Evolutionary conservation across 2,888 invertebrate genomes (phyloP).

Genomic region (Mesopsocus fuscifrons): DNA sequence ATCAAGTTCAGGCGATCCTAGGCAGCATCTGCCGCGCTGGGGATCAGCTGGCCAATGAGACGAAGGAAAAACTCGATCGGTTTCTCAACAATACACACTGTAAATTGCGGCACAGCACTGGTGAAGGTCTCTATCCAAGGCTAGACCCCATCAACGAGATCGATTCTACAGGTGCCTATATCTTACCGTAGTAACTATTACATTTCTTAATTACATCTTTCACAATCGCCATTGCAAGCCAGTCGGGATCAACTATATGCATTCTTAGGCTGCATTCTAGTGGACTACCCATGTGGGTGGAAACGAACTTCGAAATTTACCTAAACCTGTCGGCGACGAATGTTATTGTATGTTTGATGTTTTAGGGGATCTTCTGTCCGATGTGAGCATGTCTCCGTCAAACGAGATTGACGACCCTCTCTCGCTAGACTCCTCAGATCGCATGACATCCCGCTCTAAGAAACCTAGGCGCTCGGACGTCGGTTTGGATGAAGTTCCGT

Average conservation of each 20-base stretch:
- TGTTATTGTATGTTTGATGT: too few species aligned
- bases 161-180: slow-evolving; percentile 49
- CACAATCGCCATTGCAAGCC: too few species aligned
- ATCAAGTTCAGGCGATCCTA: slow-evolving; percentile 51
- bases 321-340: too few species aligned
- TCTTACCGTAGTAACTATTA: too few species aligned
- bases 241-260: too few species aligned
- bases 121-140: slow-evolving; percentile 16
- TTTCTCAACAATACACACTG: slow-evolving; percentile 44
- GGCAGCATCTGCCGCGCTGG: slow-evolving; percentile 40
- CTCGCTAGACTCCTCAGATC: too few species aligned
- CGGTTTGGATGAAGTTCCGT: slow-evolving; percentile 37
- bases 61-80: slow-evolving; percentile 52
- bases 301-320: too few species aligned
- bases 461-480: slow-evolving; percentile 45
- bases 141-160: slow-evolving; percentile 28
- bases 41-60: slow-evolving; percentile 55
- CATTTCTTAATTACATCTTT: too few species aligned
- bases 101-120: slow-evolving; percentile 29
- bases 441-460: not conserved
- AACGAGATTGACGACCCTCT: too few species aligned
- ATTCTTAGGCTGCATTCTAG: too few species aligned
- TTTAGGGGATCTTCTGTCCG: slow-evolving; percentile 56
- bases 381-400: slow-evolving; percentile 48
- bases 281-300: too few species aligned